A percentile compares a stretch with the other conserved stretches of the same genome.
Evolutionary conservation across 2,797 vertebrate species (phyloP).

Genomic region (Myripristis jacobus): DNA sequence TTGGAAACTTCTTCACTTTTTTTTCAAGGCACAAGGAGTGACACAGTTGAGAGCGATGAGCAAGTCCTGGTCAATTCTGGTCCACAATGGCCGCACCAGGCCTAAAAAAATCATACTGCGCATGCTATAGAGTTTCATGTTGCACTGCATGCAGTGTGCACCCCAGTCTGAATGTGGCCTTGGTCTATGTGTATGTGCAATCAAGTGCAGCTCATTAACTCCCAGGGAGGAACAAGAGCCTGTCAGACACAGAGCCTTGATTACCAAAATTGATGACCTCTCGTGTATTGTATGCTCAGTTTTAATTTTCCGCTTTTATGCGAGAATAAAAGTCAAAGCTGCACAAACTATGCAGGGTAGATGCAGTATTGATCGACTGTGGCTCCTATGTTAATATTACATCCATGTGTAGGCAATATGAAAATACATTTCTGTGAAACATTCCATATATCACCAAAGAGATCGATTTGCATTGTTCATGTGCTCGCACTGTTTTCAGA

Average conservation of each 20-base stretch:
- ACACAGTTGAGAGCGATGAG: too few relatives aligned
- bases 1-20: not conserved
- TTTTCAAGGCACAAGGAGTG: not conserved
- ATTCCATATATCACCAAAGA: not conserved
- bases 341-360: conserved; percentile 8
- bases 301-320: not conserved
- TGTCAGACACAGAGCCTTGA: too few relatives aligned
- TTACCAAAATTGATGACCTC: too few relatives aligned
- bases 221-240: too few relatives aligned
- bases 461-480: not conserved
- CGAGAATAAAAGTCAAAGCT: conserved; percentile 14
- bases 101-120: too few relatives aligned
- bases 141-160: too few relatives aligned
- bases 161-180: too few relatives aligned
- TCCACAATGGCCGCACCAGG: too few relatives aligned
- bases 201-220: too few relatives aligned
- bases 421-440: not conserved
- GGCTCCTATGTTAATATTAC: not conserved
- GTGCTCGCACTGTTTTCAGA: not conserved
- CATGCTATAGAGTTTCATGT: too few relatives aligned
- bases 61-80: too few relatives aligned
- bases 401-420: not conserved
- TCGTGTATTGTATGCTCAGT: not conserved
- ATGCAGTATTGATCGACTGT: not conserved
- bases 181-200: too few relatives aligned